Percentiles rank a stretch among this genome's conserved stretches.
phyloP scores from a whole-genome alignment of 2,113 vertebrate genomes.

The Solenodon paradoxus region DNA sequence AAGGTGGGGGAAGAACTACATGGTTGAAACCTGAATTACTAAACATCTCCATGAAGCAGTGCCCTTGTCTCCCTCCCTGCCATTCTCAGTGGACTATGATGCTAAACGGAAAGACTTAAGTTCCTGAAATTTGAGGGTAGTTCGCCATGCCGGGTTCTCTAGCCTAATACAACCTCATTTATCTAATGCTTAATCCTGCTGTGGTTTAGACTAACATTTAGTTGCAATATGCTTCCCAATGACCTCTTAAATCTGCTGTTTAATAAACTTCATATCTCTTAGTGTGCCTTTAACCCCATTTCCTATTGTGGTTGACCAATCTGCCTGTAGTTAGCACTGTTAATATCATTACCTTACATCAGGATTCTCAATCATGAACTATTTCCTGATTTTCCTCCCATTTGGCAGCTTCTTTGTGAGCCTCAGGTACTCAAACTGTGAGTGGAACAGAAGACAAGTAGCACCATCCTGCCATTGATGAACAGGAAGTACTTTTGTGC shows the following conservation, averaged over 20 bases:
- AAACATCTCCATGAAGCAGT: too few species aligned
- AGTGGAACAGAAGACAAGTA: conserved; percentile 17
- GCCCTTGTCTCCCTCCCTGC: background rate
- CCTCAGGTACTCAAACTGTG: conserved; percentile 13
- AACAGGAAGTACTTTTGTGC: conserved; percentile 42
- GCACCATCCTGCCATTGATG: conserved; percentile 55
- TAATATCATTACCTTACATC: conserved; percentile 30
- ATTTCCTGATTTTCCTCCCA: conserved; percentile 55
- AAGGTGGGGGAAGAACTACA: background rate
- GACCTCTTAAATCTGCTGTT: background rate
- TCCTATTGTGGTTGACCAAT: background rate
- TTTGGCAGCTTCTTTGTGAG: conserved; percentile 52
- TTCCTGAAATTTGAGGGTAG: background rate
- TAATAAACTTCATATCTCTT: background rate
- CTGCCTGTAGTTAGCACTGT: conserved; percentile 51
- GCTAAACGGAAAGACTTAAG: background rate
- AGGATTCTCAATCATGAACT: conserved; percentile 48
- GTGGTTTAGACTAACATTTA: background rate
- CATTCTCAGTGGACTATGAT: background rate
- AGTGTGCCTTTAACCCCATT: background rate
- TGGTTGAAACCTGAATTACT: background rate
- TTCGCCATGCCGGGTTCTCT: background rate
- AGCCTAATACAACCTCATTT: background rate
- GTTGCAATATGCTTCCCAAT: background rate
- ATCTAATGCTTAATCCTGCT: background rate